Conservation (phyloP, 2,113 vertebrate genomes). For the Rana temporaria region DNA sequence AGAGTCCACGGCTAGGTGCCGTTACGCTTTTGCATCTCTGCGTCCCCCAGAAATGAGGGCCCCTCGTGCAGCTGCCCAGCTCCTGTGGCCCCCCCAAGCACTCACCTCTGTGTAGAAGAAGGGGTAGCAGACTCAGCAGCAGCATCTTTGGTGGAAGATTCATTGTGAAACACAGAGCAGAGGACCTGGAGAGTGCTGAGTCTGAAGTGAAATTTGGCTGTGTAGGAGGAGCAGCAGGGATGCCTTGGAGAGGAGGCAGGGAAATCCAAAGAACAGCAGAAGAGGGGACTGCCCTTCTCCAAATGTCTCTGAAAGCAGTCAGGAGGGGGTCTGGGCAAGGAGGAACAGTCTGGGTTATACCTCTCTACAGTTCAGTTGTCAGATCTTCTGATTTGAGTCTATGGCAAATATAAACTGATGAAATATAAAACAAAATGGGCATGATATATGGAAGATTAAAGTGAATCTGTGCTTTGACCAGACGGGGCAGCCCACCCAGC, state of each 20-base stretch:
- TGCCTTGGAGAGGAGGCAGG: constrained; percentile 28
- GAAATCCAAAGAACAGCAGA: constrained; percentile 5
- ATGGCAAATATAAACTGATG: no score
- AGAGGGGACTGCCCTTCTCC: constrained; percentile 36
- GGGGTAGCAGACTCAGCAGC: constrained; percentile 22
- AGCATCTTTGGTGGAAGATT: constrained; percentile 42
- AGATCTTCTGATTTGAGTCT: background rate
- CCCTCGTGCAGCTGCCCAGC: background rate
- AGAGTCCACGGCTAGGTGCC: no score
- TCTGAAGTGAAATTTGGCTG: constrained; percentile 13
- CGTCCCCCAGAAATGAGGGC: background rate
- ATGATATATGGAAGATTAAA: no score
- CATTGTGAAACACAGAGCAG: constrained; percentile 10
- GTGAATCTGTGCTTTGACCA: no score
- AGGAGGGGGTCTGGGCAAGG: constrained; percentile 9
- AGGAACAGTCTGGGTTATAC: background rate
- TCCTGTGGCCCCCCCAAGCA: background rate
- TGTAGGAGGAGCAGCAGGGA: constrained; percentile 18
- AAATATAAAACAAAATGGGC: no score
- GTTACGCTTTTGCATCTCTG: no score
- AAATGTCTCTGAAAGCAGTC: constrained; percentile 2
- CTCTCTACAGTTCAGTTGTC: background rate
- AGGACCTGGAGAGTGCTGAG: background rate
- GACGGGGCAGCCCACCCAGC: no score
- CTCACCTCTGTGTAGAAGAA: constrained; percentile 46